Conservation (phyloP, 2,113 vertebrate genomes). For the Pollimyrus isidori region DNA sequence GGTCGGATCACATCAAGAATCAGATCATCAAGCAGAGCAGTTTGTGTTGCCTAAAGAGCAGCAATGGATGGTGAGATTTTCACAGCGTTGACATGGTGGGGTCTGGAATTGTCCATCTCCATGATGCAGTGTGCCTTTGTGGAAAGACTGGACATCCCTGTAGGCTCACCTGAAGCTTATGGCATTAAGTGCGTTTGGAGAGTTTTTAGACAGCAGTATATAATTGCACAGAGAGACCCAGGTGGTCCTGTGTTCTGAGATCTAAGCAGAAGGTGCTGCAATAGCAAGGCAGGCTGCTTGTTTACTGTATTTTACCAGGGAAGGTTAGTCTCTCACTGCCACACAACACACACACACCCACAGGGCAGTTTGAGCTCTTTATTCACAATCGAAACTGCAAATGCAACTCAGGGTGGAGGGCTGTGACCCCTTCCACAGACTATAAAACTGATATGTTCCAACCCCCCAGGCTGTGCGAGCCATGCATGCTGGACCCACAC, state of each 20-base stretch:
- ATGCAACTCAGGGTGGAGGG: background rate
- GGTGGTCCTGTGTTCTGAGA: background rate
- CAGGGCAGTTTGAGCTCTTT: background rate
- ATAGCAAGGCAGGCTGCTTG: background rate
- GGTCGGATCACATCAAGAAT: background rate
- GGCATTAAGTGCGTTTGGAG: background rate
- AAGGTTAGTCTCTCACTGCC: background rate
- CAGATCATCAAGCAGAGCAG: background rate
- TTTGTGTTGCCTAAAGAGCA: background rate
- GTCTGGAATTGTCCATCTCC: background rate
- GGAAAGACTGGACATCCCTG: background rate
- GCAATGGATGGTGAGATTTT: background rate
- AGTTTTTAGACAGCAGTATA: background rate
- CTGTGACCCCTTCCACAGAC: background rate
- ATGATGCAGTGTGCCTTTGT: background rate
- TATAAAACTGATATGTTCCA: background rate
- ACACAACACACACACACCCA: background rate
- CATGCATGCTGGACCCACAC: constrained; percentile 88
- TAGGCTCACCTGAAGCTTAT: background rate
- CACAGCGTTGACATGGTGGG: background rate
- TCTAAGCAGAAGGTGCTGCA: background rate
- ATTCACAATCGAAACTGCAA: background rate
- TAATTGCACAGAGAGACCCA: background rate
- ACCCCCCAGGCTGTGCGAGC: constrained; percentile 75
- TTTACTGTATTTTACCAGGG: background rate